Percentiles rank a stretch among this genome's conserved stretches.
These are phyloP conservation scores for Onychorhynchus coronatus DNA, from an alignment of 2,113 vertebrate species.

Conservation along the genomic window DNA sequence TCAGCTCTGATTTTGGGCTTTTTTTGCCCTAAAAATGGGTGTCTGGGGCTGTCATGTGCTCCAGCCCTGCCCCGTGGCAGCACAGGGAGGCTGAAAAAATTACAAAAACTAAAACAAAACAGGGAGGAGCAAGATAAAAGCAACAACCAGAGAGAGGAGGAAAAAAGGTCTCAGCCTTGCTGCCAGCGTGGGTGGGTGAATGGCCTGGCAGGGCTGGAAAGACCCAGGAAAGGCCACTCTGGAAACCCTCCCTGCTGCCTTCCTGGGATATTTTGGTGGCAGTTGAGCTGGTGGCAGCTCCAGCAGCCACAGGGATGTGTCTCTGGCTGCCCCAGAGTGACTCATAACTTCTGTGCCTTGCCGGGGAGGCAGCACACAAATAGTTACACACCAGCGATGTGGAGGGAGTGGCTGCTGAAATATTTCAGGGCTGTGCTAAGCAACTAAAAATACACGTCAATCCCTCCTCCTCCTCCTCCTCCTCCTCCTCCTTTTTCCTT, in stretches of 20 bases:
- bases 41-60: not conserved
- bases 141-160: not conserved
- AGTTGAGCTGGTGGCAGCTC: not conserved
- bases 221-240: not conserved
- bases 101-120: not conserved
- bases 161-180: not conserved
- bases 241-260: not conserved
- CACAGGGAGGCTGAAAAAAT: fast-evolving
- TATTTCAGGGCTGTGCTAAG: conserved; percentile 73
- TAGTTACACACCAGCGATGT: conserved; percentile 52
- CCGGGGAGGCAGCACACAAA: conserved; percentile 55
- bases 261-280: not conserved
- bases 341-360: conserved; percentile 44
- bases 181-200: not conserved
- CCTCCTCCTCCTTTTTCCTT: conserved; percentile 18
- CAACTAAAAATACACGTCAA: conserved; percentile 72
- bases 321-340: not conserved
- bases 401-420: conserved; percentile 71
- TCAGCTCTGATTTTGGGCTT: not conserved
- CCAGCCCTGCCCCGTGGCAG: not conserved
- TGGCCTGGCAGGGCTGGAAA: not conserved
- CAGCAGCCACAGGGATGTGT: not conserved
- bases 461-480: conserved; percentile 28
- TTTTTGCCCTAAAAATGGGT: not conserved
- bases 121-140: not conserved